Evolutionary conservation across 2,113 vertebrate species (phyloP), one percentile per base, ranked within the genome.

Genomic region (Percina caprodes): DNA sequence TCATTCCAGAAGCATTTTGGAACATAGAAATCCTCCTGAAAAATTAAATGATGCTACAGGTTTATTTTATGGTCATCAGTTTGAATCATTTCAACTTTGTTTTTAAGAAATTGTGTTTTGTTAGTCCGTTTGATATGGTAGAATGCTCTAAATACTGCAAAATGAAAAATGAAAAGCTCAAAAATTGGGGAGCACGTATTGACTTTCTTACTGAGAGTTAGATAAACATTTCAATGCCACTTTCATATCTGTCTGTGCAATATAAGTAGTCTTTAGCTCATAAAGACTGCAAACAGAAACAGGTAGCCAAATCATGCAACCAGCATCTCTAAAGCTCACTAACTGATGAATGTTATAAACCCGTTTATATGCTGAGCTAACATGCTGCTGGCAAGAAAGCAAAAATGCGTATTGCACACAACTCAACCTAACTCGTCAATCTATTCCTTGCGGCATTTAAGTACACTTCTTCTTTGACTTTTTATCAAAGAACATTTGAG

Each of bases 41-140:
- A 3, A 4, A 67, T 30, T 67, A 13, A 7, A 19, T 33, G 1
- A 33, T 48, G 14, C 3, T 24, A 66, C 26, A 24, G 1, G 11
- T 60, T 48, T 48, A 59, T 49, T 4, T 49, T 60, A n/a, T 30
- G 4, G 19, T 42, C 9, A 26, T 70, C 8, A 19, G 16, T 72
- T 59, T 59, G 1, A 58, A 26, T 71, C 23, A 9, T 16, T 54
- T 14, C 8, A 15, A 9, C 33, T 58, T 54, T 12, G 19, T 35
- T 45, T 70, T 58, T 59, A 35, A 69, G 30, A 54, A 54, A 39
- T 71, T 63, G 9, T 67, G 9, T 66, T 12, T 49, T 69, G 24
- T 26, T 1, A 24, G 5, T 63, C 1, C 14, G 42, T 30, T 69
- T 49, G 15, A 10, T 23, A 39, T 8, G 4, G 13, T 5, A n/a